Evolutionary conservation across 1,140 invertebrate genomes (phyloP).

Genomic region (Pantala flavescens): DNA sequence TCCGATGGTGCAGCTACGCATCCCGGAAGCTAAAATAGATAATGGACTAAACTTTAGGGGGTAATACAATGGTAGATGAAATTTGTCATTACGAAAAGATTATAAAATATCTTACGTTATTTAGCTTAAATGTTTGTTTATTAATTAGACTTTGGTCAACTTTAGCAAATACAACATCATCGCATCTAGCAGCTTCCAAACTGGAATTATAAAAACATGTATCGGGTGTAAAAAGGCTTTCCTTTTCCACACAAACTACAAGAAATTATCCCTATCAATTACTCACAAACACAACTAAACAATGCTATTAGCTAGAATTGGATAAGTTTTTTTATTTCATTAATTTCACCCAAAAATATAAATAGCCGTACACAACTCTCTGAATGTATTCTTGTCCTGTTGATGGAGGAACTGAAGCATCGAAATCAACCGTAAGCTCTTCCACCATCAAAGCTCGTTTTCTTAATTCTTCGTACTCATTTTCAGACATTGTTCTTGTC

Average conservation of each 20-base stretch:
- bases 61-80: too few species aligned
- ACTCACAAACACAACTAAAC: too few species aligned
- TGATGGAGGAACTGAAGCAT: constrained; percentile 38
- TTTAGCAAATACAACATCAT: constrained; percentile 40
- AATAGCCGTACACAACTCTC: constrained; percentile 38
- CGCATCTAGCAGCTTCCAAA: constrained; percentile 42
- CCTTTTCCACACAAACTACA: too few species aligned
- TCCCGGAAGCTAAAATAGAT: constrained; percentile 25
- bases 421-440: constrained; percentile 36
- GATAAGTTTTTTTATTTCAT: too few species aligned
- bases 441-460: constrained; percentile 30
- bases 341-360: too few species aligned
- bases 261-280: too few species aligned
- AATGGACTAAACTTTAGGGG: too few species aligned
- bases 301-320: too few species aligned
- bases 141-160: constrained; percentile 34
- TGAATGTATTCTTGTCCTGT: constrained; percentile 46
- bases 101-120: constrained; percentile 30
- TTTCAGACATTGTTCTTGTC: background rate
- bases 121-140: constrained; percentile 32
- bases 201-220: constrained; percentile 28
- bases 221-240: background rate
- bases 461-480: background rate
- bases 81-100: background rate
- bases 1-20: constrained; percentile 37